Evolutionary conservation across 2,113 vertebrate species (phyloP), one percentile per base, ranked within the genome.

Genomic region (Canis aureus): DNA sequence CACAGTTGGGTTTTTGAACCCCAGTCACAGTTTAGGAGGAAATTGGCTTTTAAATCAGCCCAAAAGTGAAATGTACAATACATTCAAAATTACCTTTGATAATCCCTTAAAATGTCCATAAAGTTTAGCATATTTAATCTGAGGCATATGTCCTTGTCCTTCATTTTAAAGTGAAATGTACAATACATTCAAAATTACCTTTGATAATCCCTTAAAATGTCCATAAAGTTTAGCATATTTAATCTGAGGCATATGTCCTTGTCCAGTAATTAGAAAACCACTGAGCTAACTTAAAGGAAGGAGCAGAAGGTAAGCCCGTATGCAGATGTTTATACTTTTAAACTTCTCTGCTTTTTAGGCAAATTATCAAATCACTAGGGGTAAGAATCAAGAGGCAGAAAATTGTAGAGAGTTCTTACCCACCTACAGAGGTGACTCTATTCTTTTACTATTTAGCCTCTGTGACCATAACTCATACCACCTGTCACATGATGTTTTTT

Each of bases 41-140:
- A 93, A 92, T 5, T 92, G 16, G 35, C 49, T 93, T 93, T 94
- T 96, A 96, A 81, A 13, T 83, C n/a, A 93, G 22, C n/a, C 60
- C 57, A 67, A 5, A 95, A 38, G 19, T 80, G 22, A 90, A 81
- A 94, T 78, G 53, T 62, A 90, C n/a, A 60, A 66, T 66, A 57
- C 60, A 74, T 89, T 90, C 69, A 62, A 94, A 97, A 64, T 90
- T 69, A 94, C 9, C 76, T 55, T 93, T 87, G 51, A 43, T 90
- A 84, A 90, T 49, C 59, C 19, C 35, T 59, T 88, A 62, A 92
- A 94, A 94, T 32, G 8, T 2, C 53, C 90, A 51, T 57, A 71
- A 74, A 87, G 20, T 83, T 87, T 67, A 66, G 8, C 23, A 53
- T 51, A 92, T 86, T 89, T 95, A 25, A 19, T 67, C 91, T 91